Evolutionary conservation across 2,888 invertebrate species (phyloP), one percentile per base, ranked within the genome.

Genomic region (Argyresthia goedartella): DNA sequence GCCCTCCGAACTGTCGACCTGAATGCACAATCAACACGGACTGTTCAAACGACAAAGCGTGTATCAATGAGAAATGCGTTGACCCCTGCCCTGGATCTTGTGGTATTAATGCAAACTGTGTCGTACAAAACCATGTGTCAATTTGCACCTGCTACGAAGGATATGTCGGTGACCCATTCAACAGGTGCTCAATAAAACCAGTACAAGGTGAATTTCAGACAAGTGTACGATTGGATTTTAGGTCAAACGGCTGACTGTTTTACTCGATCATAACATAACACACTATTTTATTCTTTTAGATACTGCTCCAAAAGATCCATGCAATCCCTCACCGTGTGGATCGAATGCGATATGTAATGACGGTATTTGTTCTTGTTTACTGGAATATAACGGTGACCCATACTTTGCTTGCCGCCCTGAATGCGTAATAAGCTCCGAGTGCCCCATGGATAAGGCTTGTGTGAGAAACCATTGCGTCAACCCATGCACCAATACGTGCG

Each of bases 81-180:
- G 91, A 94, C 71, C 94, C 94, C 1, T 94, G 95, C 63, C 91
- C 91, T 8, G 93, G 92, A 45, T 90, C 91, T 9, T 95, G 95
- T 71, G 95, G 94, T 13, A 73, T 89, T 52, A 90, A 89, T 57
- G 92, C 94, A 1, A 81, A 89, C 56, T 95, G 95, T 64, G 88
- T 86, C 66, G 92, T 94, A 10, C 90, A 92, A 59, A 91, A 91
- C 63, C 95, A 95, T 66, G 88, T 91, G n/a, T 92, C 94, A 6
- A 90, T 91, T 59, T 95, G 95, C 68, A 90, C 89, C 41, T 95
- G 95, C 67, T 81, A 89, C 4, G 80, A 88, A 16, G 92, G 92
- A 49, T 93, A 90, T 61, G 89, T 88, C 3, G 95, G 95, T 16
- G 93, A 95, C 84, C 93, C 95, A 15, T 94, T 94, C 67, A 90